Conservation (phyloP, 2,888 invertebrate genomes). For the Drosophila prolongata region DNA sequence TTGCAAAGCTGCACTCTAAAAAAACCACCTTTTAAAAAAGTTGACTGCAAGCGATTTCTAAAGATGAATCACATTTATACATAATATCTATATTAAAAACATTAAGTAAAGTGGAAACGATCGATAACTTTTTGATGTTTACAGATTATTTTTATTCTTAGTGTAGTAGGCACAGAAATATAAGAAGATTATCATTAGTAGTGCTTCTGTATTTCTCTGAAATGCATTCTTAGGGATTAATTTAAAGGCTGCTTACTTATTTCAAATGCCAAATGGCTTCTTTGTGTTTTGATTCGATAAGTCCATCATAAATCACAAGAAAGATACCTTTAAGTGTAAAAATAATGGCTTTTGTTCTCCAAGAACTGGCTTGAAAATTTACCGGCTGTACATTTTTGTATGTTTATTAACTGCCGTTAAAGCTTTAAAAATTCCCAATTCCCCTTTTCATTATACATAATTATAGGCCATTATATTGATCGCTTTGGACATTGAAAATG, state of each 20-base stretch:
- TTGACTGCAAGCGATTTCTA: too few species aligned
- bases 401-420: conserved; percentile 35
- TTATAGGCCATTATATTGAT: conserved; percentile 56
- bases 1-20: conserved; percentile 16
- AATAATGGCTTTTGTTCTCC: conserved; percentile 18
- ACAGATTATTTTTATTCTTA: background rate
- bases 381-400: conserved; percentile 27
- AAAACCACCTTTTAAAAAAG: background rate
- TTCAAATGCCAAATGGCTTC: conserved; percentile 1
- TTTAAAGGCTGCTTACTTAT: background rate
- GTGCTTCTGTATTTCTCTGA: background rate
- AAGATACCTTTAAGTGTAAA: conserved; percentile 1
- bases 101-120: too few species aligned
- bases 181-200: conserved; percentile 29
- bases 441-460: conserved; percentile 49
- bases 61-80: too few species aligned
- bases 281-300: background rate
- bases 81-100: too few species aligned
- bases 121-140: too few species aligned
- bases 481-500: conserved; percentile 27
- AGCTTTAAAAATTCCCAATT: conserved; percentile 15
- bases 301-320: conserved; percentile 20
- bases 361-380: conserved; percentile 6
- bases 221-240: conserved; percentile 13
- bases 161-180: background rate